Base-by-base conservation (phyloP, 2,888 invertebrate species). In the Phyllotreta cruciferae region DNA sequence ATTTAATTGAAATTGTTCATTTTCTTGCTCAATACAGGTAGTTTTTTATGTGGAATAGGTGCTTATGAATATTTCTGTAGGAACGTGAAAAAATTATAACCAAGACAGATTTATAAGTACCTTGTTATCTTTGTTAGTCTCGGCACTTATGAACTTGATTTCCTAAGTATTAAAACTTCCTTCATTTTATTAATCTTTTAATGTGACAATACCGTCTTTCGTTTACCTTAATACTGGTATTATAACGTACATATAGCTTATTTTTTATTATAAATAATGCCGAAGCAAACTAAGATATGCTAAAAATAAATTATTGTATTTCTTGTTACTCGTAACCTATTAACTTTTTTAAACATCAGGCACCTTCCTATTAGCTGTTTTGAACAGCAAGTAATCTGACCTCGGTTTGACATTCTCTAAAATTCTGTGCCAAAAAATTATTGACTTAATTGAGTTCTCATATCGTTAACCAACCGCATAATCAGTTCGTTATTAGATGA, bases 231-330 rank as follows among this genome's bases (percentile, higher is more conserved):
- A 24, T 24, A 24, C 24, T 24, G 4, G 24, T 24, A 24, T 14
- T 47, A 47, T 10, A 47, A 47, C n/a, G 47, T 47, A 14, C 8
- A 47, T 4, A 47, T 47, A 47, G 13, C 24, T 47, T 47, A 34
- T 47, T 47, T 13, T 47, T 24, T 47, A 9, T 47, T 47, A 13
- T 34, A 47, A 14, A 24, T 47, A 47, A 47, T 47, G 9, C 47
- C 6, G 34, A 47, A 14, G 47, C 11, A 47, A 47, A 47, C 7
- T 13, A 9, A 47, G 47, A 47, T 47, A 47, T 24, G 47, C 47
- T 47, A 47, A 47, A 47, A 47, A 47, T 47, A 47, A 47, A 47
- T 47, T 47, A 47, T 24, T 47, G 44, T 13, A 44, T 7, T 44
- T 44, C 41, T n/a, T 41, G n/a, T 2, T 41, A 3, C 9, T 41